A percentile compares a stretch with the other conserved stretches of the same genome.
Evolutionary conservation across 2,113 vertebrate genomes (phyloP).

Genomic region (Corythaixoides concolor): DNA sequence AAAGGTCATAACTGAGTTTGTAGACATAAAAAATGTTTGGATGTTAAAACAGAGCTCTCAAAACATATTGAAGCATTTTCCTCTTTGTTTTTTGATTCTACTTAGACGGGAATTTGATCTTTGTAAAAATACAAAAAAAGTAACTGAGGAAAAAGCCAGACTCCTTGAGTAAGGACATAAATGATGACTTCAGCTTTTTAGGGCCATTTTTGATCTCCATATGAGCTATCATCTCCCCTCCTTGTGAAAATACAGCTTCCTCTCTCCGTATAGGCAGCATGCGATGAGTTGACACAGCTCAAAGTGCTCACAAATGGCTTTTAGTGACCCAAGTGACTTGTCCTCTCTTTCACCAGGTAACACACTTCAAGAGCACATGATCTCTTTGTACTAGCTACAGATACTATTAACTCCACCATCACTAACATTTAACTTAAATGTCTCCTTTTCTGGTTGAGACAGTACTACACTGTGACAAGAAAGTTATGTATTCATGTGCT

Average conservation of each 20-base stretch:
- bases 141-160: not conserved
- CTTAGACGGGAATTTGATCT: not conserved
- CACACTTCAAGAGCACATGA: not conserved
- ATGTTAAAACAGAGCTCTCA: not conserved
- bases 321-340: not conserved
- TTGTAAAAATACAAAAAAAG: not conserved
- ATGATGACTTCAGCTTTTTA: not conserved
- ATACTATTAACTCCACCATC: not conserved
- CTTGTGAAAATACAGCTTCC: not conserved
- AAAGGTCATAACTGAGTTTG: not conserved
- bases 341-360: not conserved
- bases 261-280: not conserved
- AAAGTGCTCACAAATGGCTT: not conserved
- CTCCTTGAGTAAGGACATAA: not conserved
- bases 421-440: not conserved
- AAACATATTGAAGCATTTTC: not conserved
- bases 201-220: not conserved
- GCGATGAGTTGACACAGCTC: not conserved
- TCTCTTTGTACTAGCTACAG: not conserved
- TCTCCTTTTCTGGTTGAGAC: not conserved
- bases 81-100: not conserved
- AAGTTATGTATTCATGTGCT: not conserved
- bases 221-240: not conserved
- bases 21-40: not conserved
- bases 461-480: rapidly evolving